A percentile compares a stretch with the other conserved stretches of the same genome.
These are phyloP conservation scores for Monochamus saltuarius DNA, from an alignment of 1,140 invertebrate species.

Conservation along the genomic window DNA sequence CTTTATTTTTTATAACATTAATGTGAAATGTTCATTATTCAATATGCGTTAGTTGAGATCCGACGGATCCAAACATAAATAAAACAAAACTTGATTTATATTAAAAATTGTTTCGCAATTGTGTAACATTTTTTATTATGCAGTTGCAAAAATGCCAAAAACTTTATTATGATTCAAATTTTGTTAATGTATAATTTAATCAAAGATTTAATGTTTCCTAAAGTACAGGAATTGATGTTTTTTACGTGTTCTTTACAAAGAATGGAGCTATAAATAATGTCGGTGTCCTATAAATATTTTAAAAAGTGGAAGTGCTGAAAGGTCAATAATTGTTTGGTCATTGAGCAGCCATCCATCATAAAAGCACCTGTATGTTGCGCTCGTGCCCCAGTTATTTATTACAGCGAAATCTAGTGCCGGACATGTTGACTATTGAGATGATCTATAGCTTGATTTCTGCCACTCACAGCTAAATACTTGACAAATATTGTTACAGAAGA, in stretches of 20 bases:
- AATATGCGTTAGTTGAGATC: too few relatives aligned
- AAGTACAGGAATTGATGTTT: too few relatives aligned
- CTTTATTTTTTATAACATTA: too few relatives aligned
- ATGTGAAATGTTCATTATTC: too few relatives aligned
- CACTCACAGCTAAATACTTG: slow-evolving; percentile 43
- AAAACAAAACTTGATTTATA: too few relatives aligned
- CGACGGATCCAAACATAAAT: too few relatives aligned
- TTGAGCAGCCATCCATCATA: slow-evolving; percentile 37
- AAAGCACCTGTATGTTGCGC: slow-evolving; percentile 40
- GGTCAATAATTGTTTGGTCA: slow-evolving; percentile 41
- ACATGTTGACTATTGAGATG: slow-evolving; percentile 42
- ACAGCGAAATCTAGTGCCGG: slow-evolving; percentile 33
- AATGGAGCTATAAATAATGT: neutral
- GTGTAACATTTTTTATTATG: too few relatives aligned
- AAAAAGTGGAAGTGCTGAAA: slow-evolving; percentile 33
- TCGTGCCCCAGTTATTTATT: slow-evolving; percentile 37
- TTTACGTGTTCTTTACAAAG: neutral
- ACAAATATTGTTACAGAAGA: slow-evolving; percentile 45
- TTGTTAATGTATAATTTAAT: too few relatives aligned
- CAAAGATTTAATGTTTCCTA: too few relatives aligned
- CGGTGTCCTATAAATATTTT: slow-evolving; percentile 32
- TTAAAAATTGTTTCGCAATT: too few relatives aligned
- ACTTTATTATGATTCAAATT: too few relatives aligned
- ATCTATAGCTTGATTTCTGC: slow-evolving; percentile 44
- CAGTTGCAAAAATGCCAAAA: too few relatives aligned